Base-by-base conservation (phyloP, 2,888 invertebrate species). In the Chydorus sphaericus region DNA sequence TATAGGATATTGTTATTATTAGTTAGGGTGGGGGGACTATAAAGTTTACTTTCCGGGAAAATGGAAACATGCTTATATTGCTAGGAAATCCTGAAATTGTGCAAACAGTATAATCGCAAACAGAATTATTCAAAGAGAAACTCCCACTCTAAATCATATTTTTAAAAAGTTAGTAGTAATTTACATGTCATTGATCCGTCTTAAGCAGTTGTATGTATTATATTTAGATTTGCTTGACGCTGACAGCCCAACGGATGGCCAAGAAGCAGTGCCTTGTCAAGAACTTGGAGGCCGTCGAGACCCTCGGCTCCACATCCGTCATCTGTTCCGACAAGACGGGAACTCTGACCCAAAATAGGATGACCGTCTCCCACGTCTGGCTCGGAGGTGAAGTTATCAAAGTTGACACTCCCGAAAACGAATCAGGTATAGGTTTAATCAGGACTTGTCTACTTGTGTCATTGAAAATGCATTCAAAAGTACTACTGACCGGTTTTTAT, bases 311-410 rank as follows among this genome's bases (percentile, higher is more conserved):
- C 48, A 98, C 97, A 11, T 94, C 94, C 60, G 96, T 96, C 63
- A 98, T 98, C 74, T 98, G 98, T 77, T 97, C 97, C n/a, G 97
- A 97, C 74, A 97, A 97, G 75, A 97, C 97, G 62, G 97, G 97
- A 62, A 98, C 96, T 10, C 77, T 96, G 59, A 98, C 97, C 20
- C 97, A 98, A 74, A 98, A 98, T 77, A 78, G 94, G 67, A 97
- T 97, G 97, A 97, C 97, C 28, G 96, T 97, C 57, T 94, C 96
- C 63, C 97, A 97, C 75, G 94, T 96, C 92, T 96, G 94, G 89
- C 94, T 93, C 71, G 96, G 97, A 71, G 91, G 94, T 71, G 88
- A 90, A 73, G 97, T 98, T 72, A 90, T 94, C 68, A 96, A 97
- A 71, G 94, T 94, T 59, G 97, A 98, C 70, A 97, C 97, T 62